phyloP scores from a whole-genome alignment of 2,888 invertebrate species.

The Drosophila mulleri region DNA sequence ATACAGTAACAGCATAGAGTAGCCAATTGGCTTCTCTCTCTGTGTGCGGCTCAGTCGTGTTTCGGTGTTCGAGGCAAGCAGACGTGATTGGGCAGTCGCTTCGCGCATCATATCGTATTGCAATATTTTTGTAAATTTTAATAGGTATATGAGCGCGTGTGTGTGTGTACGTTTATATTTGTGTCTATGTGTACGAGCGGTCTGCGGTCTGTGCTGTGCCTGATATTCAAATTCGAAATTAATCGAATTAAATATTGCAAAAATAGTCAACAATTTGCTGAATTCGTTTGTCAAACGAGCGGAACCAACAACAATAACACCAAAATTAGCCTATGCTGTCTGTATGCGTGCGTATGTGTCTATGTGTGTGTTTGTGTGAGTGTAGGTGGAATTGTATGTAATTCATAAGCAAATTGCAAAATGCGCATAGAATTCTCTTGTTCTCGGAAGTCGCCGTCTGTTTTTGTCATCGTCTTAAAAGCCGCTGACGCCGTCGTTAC shows the following conservation, averaged over 20 bases:
- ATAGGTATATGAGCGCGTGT: slow-evolving; percentile 36
- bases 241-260: slow-evolving; percentile 26
- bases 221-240: slow-evolving; percentile 29
- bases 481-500: slow-evolving; percentile 39
- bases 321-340: slow-evolving; percentile 25
- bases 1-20: slow-evolving; percentile 37
- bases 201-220: slow-evolving; percentile 27
- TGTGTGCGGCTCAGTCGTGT: slow-evolving; percentile 55
- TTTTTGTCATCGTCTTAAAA: slow-evolving; percentile 70
- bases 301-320: slow-evolving; percentile 28
- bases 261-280: slow-evolving; percentile 27
- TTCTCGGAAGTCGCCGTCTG: slow-evolving; percentile 64
- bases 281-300: slow-evolving; percentile 30
- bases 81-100: slow-evolving; percentile 16
- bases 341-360: slow-evolving; percentile 3
- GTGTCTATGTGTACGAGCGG: slow-evolving; percentile 10
- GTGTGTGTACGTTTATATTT: slow-evolving; percentile 12
- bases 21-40: slow-evolving; percentile 41
- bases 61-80: slow-evolving; percentile 36
- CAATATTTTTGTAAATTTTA: slow-evolving; percentile 51
- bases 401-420: slow-evolving; percentile 62
- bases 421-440: slow-evolving; percentile 62
- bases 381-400: slow-evolving; percentile 37
- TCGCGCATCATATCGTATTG: slow-evolving; percentile 31
- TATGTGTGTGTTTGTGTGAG: slow-evolving; percentile 24